Evolutionary conservation across 1,140 invertebrate genomes (phyloP).

Genomic region (Grapholita molesta): DNA sequence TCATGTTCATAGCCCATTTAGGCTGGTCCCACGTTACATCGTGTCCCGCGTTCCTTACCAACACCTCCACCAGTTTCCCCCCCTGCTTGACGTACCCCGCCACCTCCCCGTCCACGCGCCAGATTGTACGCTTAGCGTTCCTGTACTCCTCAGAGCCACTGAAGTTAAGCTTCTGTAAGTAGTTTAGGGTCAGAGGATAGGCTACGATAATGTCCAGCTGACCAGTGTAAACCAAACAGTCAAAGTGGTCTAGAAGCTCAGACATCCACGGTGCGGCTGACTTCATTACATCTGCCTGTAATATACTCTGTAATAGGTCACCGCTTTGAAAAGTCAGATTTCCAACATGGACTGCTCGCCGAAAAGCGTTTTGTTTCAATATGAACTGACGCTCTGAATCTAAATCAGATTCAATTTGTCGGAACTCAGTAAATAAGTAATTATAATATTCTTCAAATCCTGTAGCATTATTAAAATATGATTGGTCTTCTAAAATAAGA

Average conservation of each 20-base stretch:
- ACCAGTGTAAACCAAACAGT: constrained; percentile 88
- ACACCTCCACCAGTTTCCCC: constrained; percentile 86
- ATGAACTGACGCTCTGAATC: too few species aligned
- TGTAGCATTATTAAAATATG: constrained; percentile 86
- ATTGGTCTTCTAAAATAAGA: constrained; percentile 80
- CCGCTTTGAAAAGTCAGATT: constrained; percentile 83
- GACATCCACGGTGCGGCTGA: constrained; percentile 87
- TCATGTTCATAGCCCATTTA: constrained; percentile 86
- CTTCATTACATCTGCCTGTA: constrained; percentile 90
- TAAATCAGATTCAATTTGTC: too few species aligned
- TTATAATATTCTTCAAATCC: constrained; percentile 90
- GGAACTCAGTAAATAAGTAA: constrained; percentile 78
- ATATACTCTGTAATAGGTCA: constrained; percentile 81
- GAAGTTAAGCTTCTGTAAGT: constrained; percentile 84
- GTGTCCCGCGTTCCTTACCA: constrained; percentile 90
- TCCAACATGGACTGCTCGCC: constrained; percentile 90
- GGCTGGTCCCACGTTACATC: constrained; percentile 92
- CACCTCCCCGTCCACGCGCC: constrained; percentile 84
- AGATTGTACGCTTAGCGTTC: constrained; percentile 81
- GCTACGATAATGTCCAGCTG: constrained; percentile 92
- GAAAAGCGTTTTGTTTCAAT: constrained; percentile 79
- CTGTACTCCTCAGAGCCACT: constrained; percentile 82
- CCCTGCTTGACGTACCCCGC: constrained; percentile 88
- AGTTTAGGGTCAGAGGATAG: constrained; percentile 87
- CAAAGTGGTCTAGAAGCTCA: constrained; percentile 83